Evolutionary conservation across 2,888 invertebrate genomes (phyloP), one percentile per base, ranked within the genome.

Genomic region (Malacosoma neustria): DNA sequence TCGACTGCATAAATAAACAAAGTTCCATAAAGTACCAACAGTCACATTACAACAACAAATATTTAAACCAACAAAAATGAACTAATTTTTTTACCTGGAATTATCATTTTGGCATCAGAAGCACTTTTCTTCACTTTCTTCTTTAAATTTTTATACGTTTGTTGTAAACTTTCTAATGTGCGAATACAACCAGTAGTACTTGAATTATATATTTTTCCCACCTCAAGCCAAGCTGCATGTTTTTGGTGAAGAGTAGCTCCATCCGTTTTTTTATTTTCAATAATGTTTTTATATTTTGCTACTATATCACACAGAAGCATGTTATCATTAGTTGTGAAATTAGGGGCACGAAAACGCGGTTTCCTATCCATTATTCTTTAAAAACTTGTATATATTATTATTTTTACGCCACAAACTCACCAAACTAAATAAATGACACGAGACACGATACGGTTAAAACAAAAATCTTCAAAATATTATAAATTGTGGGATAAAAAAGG

Each of bases 211-310:
- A 2, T 14, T 14, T 33, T 33, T 15, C 5, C 7, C 4, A 15
- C 15, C 4, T 30, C 31, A 15, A 36, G n/a, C 36, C 36, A 36
- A 36, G 36, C 9, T 15, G 15, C 15, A 15, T 15, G 7, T 15
- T 15, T 15, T 36, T 36, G 9, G 15, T 36, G 31, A 15, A 36
- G 36, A 11, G 30, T 36, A 14, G 22, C 31, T 31, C 31, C 36
- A 36, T 36, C 32, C 30, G 36, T 36, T 36, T 31, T 13, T 36
- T 36, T 36, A 11, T 36, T 36, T 31, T 36, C 36, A 12, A 36
- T 36, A 9, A 36, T 31, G 15, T 31, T 30, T 36, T 36, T 36
- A 31, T 31, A 31, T 31, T 36, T 36, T 6, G 14, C 11, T 36
- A 36, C 14, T 36, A 36, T 32, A 11, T 36, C 31, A 36, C 36